Base-by-base conservation (phyloP, 2,888 invertebrate species). In the Hoplodrina blanda region DNA sequence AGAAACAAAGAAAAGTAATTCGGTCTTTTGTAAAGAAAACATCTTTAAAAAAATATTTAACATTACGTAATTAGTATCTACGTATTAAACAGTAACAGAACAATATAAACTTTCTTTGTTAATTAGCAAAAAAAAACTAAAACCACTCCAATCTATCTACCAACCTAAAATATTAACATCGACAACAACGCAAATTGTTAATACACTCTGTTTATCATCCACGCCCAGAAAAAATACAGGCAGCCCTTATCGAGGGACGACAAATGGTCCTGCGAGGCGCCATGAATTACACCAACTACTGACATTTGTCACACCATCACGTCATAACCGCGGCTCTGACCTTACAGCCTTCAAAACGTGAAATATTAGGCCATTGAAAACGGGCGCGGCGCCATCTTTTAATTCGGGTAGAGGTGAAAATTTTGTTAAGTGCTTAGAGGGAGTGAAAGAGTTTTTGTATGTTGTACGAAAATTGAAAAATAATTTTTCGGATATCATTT, bases 301-400 rank as follows among this genome's bases (percentile, higher is more conserved):
- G 73, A 78, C 85, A 90, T 93, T 91, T 90, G 89, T 93, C 92
- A 91, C 81, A 81, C 85, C 88, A 86, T 89, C 91, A 89, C 89
- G 87, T 91, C 90, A 90, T 90, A 90, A 87, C 83, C 80, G 77
- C 80, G 76, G 77, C 69, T 78, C 63, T 77, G 81, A 79, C 81
- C 78, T 73, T 62, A 72, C 69, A 56, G 77, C 79, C 77, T 76
- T 66, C 78, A 76, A 77, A 75, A 81, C 67, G 75, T 76, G 71
- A 84, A 74, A 69, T 77, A 73, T 81, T 65, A 19, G 73, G 59
- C 57, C 71, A 71, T 67, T 55, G 54, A 37, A 63, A 68, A 44
- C 41, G 66, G 68, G 52, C 20, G 30, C 52, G 20, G 15, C 41
- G 67, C 53, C 19, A 63, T 72, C 63, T 76, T 67, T 62, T 54